Evolutionary conservation across 2,888 invertebrate genomes (phyloP), one percentile per base, ranked within the genome.

Genomic region (Alloplasta piceator): DNA sequence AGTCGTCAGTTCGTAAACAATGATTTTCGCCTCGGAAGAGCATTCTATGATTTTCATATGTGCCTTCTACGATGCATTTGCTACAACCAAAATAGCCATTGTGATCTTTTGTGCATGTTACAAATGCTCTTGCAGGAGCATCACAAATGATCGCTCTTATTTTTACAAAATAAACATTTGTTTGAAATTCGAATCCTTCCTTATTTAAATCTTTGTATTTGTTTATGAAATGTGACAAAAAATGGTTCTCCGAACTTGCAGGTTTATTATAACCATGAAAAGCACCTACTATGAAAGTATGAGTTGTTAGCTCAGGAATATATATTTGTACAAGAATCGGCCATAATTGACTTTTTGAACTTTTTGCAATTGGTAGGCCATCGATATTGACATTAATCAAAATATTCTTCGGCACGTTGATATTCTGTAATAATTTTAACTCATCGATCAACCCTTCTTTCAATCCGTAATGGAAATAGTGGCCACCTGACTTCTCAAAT

Each of bases 211-310:
- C 38, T 58, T 78, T 78, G 9, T 68, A 70, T 64, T 83, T 82
- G 41, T 63, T 14, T n/a, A 78, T 48, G 48, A 83, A 83, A 60
- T 80, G 61, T 39, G 16, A 6, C 9, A 83, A 68, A 68, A 66
- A 78, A n/a, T 66, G 36, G 48, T 71, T 43, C n/a, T 46, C 38
- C 14, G 52, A 50, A 14, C 12, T 52, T 39, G 38, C 48, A 39
- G 84, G 83, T 66, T 84, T 84, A 12, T 63, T 60, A 67, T 73
- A 39, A 6, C 84, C 80, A 72, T 80, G 63, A 72, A 61, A 83
- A 16, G 78, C 70, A 10, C 48, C 48, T n/a, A 48, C 12, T 48
- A n/a, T 2, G 48, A 48, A 48, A 48, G n/a, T 9, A 4, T 48
- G 48, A n/a, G 48, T 48, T 5, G 10, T 48, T 48, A 48, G 7